phyloP scores from a whole-genome alignment of 2,888 invertebrate species.

The Pegoplata infirma region DNA sequence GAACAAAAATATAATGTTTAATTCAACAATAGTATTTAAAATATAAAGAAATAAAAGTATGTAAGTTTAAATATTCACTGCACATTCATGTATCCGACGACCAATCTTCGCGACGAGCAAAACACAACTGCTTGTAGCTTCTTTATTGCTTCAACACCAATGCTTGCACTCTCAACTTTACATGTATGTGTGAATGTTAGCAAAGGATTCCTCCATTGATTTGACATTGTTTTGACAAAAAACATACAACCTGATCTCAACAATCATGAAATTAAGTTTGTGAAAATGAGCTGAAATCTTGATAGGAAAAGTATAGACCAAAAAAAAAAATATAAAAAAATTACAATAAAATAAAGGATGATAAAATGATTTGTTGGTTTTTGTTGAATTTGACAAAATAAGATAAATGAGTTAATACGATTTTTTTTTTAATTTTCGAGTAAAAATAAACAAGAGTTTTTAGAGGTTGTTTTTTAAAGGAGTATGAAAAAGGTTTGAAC shows the following conservation, averaged over 20 bases:
- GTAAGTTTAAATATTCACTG: too few relatives aligned
- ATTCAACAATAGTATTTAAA: too few relatives aligned
- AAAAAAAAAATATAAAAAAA: slow-evolving; percentile 6
- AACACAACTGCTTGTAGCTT: too few relatives aligned
- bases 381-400: slow-evolving; percentile 72
- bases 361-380: slow-evolving; percentile 66
- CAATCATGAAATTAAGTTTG: slow-evolving; percentile 34
- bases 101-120: too few relatives aligned
- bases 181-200: slow-evolving; percentile 22
- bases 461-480: too few relatives aligned
- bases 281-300: slow-evolving; percentile 45
- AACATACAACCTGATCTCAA: not conserved
- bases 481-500: slow-evolving; percentile 40
- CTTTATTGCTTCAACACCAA: too few relatives aligned
- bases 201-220: slow-evolving; percentile 21
- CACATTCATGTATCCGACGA: too few relatives aligned
- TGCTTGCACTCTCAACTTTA: too few relatives aligned
- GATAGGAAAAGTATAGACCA: slow-evolving; percentile 12
- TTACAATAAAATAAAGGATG: slow-evolving; percentile 14
- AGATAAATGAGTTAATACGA: slow-evolving; percentile 72
- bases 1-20: too few relatives aligned
- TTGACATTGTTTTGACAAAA: not conserved
- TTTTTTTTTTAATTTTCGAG: slow-evolving; percentile 17
- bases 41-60: too few relatives aligned
- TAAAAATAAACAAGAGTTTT: slow-evolving; percentile 3